phyloP scores from a whole-genome alignment of 2,888 invertebrate species.

The Cephus pygmeus region DNA sequence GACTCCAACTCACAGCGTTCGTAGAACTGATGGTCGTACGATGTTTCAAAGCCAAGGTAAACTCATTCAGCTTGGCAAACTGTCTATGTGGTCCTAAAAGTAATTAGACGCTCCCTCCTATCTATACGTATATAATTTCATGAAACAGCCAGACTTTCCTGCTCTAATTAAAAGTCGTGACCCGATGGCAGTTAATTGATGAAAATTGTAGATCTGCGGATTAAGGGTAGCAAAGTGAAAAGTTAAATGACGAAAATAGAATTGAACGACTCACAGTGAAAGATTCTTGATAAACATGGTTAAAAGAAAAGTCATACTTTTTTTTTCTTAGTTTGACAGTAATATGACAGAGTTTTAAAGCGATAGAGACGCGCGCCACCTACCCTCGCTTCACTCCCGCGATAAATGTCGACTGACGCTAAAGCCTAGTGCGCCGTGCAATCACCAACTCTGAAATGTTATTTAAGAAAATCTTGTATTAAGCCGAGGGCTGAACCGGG shows the following conservation, averaged over 20 bases:
- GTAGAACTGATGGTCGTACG: neutral
- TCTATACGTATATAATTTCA: neutral
- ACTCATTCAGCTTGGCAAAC: neutral
- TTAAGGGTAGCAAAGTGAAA: neutral
- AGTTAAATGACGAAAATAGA: neutral
- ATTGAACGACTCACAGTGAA: neutral
- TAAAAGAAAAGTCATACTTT: neutral
- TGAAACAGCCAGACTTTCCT: neutral
- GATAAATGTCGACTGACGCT: neutral
- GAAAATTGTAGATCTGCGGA: neutral
- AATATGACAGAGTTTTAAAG: neutral
- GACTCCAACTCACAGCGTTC: neutral
- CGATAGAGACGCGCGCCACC: neutral
- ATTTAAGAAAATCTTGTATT: conserved; percentile 56
- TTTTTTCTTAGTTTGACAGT: neutral
- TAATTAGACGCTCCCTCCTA: neutral
- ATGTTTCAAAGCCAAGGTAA: neutral
- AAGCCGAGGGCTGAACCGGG: conserved; percentile 33
- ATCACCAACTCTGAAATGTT: conserved; percentile 43
- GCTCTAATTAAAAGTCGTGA: neutral
- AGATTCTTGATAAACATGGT: neutral
- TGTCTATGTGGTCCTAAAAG: neutral
- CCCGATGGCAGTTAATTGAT: neutral
- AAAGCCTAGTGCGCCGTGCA: conserved; percentile 1
- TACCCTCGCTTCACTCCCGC: neutral